Percentiles rank a stretch among this genome's conserved stretches.
phyloP scores from a whole-genome alignment of 1,140 invertebrate species.

The Nomia melanderi region DNA sequence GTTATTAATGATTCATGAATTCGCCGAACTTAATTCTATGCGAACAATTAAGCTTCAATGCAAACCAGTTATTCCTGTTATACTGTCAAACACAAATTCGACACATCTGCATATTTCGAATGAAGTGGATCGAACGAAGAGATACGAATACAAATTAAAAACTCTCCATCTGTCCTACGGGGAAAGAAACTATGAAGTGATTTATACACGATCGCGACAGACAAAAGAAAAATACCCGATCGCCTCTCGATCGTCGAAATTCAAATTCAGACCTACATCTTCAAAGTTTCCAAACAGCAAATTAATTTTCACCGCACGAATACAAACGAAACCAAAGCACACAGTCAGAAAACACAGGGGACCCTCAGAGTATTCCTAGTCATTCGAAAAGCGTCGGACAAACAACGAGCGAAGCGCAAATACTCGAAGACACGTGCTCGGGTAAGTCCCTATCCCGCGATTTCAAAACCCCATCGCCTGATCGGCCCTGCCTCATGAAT shows the following conservation, averaged over 20 bases:
- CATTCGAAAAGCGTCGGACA: not conserved
- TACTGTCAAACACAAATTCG: not conserved
- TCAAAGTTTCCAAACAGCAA: no score
- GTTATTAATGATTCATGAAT: not conserved
- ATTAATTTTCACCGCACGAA: not conserved
- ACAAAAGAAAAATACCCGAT: no score
- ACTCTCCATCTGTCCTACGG: no score
- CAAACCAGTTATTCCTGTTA: not conserved
- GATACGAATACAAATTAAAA: no score
- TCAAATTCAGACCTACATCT: no score
- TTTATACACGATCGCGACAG: no score
- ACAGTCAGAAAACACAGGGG: not conserved
- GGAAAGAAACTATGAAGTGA: no score
- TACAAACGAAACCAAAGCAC: not conserved
- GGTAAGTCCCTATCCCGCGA: not conserved
- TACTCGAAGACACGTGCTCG: not conserved
- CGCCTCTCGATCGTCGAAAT: no score
- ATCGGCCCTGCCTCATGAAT: not conserved
- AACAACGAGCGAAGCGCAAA: not conserved
- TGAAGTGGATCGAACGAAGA: no score
- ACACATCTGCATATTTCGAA: not conserved
- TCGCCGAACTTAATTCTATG: not conserved
- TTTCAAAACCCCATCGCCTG: not conserved
- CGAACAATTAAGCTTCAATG: slow-evolving; percentile 1
- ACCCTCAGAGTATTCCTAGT: not conserved